These are phyloP conservation scores for Lymantria dispar DNA, from an alignment of 2,888 invertebrate species.

Conservation along the genomic window DNA sequence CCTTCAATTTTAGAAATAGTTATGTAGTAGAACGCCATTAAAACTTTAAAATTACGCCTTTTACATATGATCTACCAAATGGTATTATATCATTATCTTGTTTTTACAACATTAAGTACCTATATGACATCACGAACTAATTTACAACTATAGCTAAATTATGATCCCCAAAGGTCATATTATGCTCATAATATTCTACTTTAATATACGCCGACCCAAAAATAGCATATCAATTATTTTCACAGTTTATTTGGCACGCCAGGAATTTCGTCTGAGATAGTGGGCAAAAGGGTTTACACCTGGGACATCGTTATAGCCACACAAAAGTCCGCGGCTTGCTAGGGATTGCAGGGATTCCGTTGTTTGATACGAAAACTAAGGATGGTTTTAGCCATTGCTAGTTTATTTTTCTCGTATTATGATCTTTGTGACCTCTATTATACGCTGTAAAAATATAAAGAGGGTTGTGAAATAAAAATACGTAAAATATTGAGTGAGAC, in stretches of 20 bases:
- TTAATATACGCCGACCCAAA: conserved; percentile 15
- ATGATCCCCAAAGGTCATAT: conserved; percentile 14
- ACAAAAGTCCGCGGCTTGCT: conserved; percentile 26
- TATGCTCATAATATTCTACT: conserved; percentile 16
- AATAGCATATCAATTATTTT: conserved; percentile 36
- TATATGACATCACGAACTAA: conserved; percentile 4
- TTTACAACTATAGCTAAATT: conserved; percentile 25
- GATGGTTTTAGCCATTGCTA: conserved; percentile 16
- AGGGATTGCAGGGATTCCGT: conserved; percentile 30
- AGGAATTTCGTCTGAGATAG: conserved; percentile 21
- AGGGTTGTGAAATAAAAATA: conserved; percentile 27
- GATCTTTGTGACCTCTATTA: conserved; percentile 28
- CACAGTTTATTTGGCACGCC: conserved; percentile 27
- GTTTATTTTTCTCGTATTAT: conserved; percentile 16
- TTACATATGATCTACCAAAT: too few relatives aligned
- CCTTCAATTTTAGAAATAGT: too few relatives aligned
- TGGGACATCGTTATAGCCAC: conserved; percentile 35
- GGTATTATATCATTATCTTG: too few relatives aligned
- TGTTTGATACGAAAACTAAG: conserved; percentile 32
- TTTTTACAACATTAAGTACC: neutral
- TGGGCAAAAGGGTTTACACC: conserved; percentile 35
- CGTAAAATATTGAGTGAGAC: conserved; percentile 23
- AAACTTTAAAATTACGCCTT: too few relatives aligned
- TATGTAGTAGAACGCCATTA: too few relatives aligned
- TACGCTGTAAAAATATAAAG: conserved; percentile 28